phyloP scores from a whole-genome alignment of 2,888 invertebrate species.

The Caprella mutica region DNA sequence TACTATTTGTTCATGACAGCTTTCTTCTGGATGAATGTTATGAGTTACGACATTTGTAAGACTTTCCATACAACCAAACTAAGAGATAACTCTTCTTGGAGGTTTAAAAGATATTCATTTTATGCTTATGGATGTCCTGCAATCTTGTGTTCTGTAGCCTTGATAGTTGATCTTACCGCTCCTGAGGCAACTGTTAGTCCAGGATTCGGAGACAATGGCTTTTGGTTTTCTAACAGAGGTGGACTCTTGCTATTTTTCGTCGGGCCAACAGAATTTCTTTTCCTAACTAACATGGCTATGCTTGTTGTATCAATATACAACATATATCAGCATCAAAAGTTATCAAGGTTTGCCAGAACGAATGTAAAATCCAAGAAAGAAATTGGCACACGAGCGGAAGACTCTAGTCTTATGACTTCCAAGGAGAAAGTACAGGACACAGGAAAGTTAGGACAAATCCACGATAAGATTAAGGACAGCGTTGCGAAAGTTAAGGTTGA shows the following conservation, averaged over 20 bases:
- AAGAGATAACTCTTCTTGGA: slow-evolving; percentile 15
- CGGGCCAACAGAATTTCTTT: slow-evolving; percentile 39
- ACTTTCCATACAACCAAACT: slow-evolving; percentile 38
- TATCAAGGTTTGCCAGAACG: slow-evolving; percentile 23
- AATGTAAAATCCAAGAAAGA: no score
- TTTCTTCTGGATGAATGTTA: slow-evolving; percentile 44
- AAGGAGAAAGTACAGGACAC: not conserved
- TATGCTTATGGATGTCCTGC: slow-evolving; percentile 42
- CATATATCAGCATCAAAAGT: slow-evolving; percentile 26
- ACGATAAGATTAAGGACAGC: slow-evolving; percentile 13
- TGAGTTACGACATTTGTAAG: slow-evolving; percentile 43
- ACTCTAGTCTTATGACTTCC: not conserved
- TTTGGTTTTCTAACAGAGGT: slow-evolving; percentile 41
- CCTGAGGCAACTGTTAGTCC: slow-evolving; percentile 15
- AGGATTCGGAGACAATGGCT: slow-evolving; percentile 34
- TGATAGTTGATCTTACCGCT: slow-evolving; percentile 26
- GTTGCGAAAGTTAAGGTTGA: slow-evolving; percentile 17
- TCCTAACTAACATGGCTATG: slow-evolving; percentile 40
- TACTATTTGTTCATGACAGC: slow-evolving; percentile 42
- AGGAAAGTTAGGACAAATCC: slow-evolving; percentile 6
- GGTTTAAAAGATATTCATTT: slow-evolving; percentile 38
- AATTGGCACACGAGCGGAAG: no score
- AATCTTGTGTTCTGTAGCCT: slow-evolving; percentile 36
- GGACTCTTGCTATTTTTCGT: slow-evolving; percentile 41
- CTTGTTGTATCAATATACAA: slow-evolving; percentile 39